Evolutionary conservation across 2,113 vertebrate genomes (phyloP), one percentile per base, ranked within the genome.

Genomic region (Carettochelys insculpta): DNA sequence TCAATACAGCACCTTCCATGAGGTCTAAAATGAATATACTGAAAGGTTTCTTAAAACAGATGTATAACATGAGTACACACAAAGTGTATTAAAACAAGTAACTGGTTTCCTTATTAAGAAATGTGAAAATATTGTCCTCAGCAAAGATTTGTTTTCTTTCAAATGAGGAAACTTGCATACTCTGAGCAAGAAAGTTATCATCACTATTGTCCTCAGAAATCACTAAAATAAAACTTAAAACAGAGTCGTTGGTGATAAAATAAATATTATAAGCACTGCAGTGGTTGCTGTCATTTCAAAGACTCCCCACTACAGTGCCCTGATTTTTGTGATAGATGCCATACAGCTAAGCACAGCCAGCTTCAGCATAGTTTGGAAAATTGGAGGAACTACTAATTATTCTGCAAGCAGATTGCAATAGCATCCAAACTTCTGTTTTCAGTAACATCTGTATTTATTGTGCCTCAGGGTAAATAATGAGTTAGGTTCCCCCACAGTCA

Each of bases 371-470:
- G 51, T 87, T 91, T 82, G 75, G 73, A 96, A 93, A 87, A 83
- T 54, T 10, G 13, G 61, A 87, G 79, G 83, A 93, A 82, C 38
- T 38, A 82, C 47, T 86, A 84, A 14, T 83, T 81, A 3, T 53
- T 58, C 58, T 87, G 77, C 45, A 95, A 91, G 82, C 88, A 94
- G 20, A 13, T 65, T 93, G 47, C 8, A 88, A 34, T 58, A 88
- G 61, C 53, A 90, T 17, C 25, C 73, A 89, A 90, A 53, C 80
- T 77, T 89, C 95, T 88, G 61, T 53, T 96, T 95, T 92, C 77
- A 93, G 91, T 85, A 94, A 38, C 82, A 94, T 61, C 71, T 80
- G 93, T 89, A 94, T 79, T 92, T 94, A 83, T 61, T 77, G 80
- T 73, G 58, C 81, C 83, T 83, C 90, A 80, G 80, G 82, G 78